phyloP scores from a whole-genome alignment of 2,797 vertebrate species.

The Chrysocyon brachyurus region DNA sequence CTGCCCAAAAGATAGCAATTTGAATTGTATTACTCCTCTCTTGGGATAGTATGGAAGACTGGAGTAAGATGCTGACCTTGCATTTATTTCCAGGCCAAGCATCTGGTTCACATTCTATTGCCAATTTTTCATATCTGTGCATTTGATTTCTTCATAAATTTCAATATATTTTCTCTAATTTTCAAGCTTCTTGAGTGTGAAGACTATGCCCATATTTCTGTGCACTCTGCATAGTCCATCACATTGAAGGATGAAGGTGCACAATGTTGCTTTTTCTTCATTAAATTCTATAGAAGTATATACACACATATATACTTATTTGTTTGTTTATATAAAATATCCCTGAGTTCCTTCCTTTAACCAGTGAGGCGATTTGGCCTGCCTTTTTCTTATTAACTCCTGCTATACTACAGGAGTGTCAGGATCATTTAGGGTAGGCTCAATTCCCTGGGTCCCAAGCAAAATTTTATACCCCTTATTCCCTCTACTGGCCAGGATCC shows the following conservation, averaged over 20 bases:
- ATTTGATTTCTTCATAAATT: conserved; percentile 45
- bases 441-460: not conserved
- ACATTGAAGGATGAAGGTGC: not conserved
- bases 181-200: conserved; percentile 4
- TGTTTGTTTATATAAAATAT: conserved; percentile 16
- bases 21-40: not conserved
- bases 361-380: not conserved
- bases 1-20: not conserved
- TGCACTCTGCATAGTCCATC: not conserved
- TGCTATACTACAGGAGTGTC: not conserved
- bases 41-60: not conserved
- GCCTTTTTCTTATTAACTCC: not conserved
- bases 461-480: not conserved
- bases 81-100: not conserved
- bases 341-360: not conserved
- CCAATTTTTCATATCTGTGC: not conserved
- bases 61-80: not conserved
- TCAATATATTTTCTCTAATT: not conserved
- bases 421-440: not conserved
- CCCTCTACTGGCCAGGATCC: not conserved
- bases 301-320: not conserved
- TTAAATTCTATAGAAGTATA: not conserved
- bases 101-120: not conserved
- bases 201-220: not conserved
- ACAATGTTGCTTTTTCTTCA: not conserved